phyloP scores from a whole-genome alignment of 2,113 vertebrate species.

The Helogale parvula region DNA sequence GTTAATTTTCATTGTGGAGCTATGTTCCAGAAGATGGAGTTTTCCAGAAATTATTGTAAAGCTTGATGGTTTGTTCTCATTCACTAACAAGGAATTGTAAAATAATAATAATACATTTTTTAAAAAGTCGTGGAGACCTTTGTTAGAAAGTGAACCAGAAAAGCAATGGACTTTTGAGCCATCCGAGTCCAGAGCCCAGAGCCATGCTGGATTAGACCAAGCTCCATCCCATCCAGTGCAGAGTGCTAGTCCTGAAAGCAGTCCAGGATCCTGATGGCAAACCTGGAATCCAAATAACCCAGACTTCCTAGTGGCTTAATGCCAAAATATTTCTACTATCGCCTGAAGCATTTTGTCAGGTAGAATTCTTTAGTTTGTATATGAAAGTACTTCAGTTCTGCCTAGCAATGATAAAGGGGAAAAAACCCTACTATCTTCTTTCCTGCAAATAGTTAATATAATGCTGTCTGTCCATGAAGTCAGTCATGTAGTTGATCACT shows the following conservation, averaged over 20 bases:
- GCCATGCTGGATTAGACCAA: too few relatives aligned
- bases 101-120: neutral
- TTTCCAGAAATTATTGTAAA: neutral
- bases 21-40: neutral
- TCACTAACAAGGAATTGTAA: neutral
- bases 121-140: neutral
- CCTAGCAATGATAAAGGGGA: neutral
- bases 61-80: neutral
- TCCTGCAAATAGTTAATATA: neutral
- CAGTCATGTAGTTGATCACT: slow-evolving; percentile 38
- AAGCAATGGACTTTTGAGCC: neutral
- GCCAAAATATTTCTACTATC: neutral
- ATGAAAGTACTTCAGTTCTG: neutral
- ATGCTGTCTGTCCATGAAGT: neutral
- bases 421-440: neutral
- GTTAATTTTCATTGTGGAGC: neutral
- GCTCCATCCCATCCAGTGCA: fast-evolving
- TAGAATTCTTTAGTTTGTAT: neutral
- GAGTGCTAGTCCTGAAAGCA: neutral
- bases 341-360: neutral
- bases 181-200: neutral
- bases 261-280: neutral
- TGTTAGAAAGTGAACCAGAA: neutral
- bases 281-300: neutral
- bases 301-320: neutral